Base-by-base conservation (phyloP, 2,113 vertebrate genomes). In the Microtus pennsylvanicus region DNA sequence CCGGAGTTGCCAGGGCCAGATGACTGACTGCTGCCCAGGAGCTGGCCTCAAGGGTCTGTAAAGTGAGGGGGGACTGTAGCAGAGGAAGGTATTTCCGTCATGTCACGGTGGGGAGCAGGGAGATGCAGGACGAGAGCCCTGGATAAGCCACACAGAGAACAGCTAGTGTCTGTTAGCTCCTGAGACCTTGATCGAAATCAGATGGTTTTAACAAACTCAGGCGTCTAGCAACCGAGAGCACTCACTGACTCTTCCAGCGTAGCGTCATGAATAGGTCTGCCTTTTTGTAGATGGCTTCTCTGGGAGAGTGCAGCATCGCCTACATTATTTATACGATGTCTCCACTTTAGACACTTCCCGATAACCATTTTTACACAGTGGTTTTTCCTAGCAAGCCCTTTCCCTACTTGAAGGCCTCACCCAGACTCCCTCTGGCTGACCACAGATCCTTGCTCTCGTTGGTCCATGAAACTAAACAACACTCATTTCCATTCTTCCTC, bases 201-300 rank as follows among this genome's bases (percentile, higher is more conserved):
- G 17, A 78, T 63, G 3, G 10, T 7, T 78, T 80, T 63, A 47
- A 96, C 78, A 42, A 92, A 74, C 94, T 47, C 52, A 78, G 81
- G 47, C 63, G 42, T 85, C 38, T 94, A 85, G 72, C 19, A 78
- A 76, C 87, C 81, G 90, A 52, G 65, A 55, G 87, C 30, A 90
- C 30, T 67, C 33, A 63, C 47, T 24, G 47, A 30, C 35, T 90
- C 52, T 77, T 65, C 42, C 28, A 85, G 21, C 22, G 19, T 1
- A 90, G 35, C 50, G 70, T 47, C 72, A 11, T 38, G 42, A 96
- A 58, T 50, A 92, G 75, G 30, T 16, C 45, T 96, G 35, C 33
- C 74, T 58, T 92, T 88, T 69, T 45, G 80, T 38, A 89, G 88
- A 81, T 38, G n/a, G 50, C n/a, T 9, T 94, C 69, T 87, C 63